A percentile compares a stretch with the other conserved stretches of the same genome.
These are phyloP conservation scores for Sipha maydis DNA, from an alignment of 2,888 invertebrate genomes.

Conservation along the genomic window DNA sequence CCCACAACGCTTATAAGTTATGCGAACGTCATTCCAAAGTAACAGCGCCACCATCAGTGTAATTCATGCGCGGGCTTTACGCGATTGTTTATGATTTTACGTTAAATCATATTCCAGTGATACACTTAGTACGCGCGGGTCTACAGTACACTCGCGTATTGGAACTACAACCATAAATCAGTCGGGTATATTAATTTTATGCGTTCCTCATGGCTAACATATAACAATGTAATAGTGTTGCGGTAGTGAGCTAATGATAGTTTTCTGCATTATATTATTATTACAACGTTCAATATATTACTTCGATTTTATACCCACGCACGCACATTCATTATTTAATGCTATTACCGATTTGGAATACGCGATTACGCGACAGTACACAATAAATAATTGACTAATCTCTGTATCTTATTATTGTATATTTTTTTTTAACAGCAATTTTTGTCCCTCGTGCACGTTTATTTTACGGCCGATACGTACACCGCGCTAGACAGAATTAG, in stretches of 20 bases:
- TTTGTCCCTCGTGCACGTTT: background rate
- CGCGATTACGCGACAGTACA: background rate
- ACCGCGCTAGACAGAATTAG: background rate
- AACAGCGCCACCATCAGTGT: background rate
- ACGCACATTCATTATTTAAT: background rate
- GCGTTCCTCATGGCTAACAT: background rate
- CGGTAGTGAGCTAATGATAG: background rate
- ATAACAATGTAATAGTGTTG: background rate
- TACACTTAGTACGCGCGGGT: background rate
- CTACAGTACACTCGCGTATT: background rate
- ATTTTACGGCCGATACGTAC: background rate
- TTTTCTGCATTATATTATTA: background rate
- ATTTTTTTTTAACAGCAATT: background rate
- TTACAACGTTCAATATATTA: background rate
- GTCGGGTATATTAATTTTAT: background rate
- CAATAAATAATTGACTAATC: background rate
- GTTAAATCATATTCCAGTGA: no score
- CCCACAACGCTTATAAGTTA: background rate
- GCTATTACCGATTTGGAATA: background rate
- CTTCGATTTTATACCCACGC: background rate
- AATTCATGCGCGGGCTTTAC: background rate
- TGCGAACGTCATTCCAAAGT: no score
- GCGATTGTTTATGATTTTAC: no score
- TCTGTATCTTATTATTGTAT: background rate
- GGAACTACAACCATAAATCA: constrained; percentile 5